Evolutionary conservation across 2,888 invertebrate species (phyloP), one percentile per base, ranked within the genome.

Genomic region (Anorthoa munda): DNA sequence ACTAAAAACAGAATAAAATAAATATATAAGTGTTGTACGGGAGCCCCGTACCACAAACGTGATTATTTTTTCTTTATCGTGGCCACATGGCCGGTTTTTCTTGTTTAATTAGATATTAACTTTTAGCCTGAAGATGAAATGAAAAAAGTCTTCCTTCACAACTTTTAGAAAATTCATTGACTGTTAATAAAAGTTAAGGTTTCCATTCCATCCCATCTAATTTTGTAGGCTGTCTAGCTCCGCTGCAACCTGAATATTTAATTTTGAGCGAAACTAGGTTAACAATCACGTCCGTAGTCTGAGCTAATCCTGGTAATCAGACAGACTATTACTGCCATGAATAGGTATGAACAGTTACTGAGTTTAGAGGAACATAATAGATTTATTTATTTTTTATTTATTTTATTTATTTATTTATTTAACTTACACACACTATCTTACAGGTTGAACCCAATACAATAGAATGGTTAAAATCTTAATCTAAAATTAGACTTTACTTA

Each of bases 201-300:
- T 51, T 72, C 13, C 21, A 58, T 51, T 72, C 15, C 21, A 58
- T 64, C 50, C 45, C 21, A 60, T 72, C 53, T 66, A 72, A 72
- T 68, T 66, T 68, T 63, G 50, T 68, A 66, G 79, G 58, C 66
- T 55, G 48, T 61, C 82, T 82, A 60, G 63, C 64, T 51, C 66
- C 31, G 21, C 58, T 72, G 63, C 75, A 60, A 26, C 67, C 78
- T 48, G 76, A 83, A 72, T 83, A 67, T 72, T 51, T 65, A 83
- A 83, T 68, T 75, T 66, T 23, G 13, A 58, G 66, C 17, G 55
- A 71, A 82, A 72, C 76, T 83, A 71, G 76, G 70, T 83, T 76
- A 80, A 66, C 56, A 72, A 61, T 81, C 69, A 58, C 63, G 63
- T 71, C 63, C 55, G 45, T 71, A 55, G 55, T 71, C 39, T 60